phyloP scores from a whole-genome alignment of 1,140 invertebrate species.

The Hylaeus volcanicus region DNA sequence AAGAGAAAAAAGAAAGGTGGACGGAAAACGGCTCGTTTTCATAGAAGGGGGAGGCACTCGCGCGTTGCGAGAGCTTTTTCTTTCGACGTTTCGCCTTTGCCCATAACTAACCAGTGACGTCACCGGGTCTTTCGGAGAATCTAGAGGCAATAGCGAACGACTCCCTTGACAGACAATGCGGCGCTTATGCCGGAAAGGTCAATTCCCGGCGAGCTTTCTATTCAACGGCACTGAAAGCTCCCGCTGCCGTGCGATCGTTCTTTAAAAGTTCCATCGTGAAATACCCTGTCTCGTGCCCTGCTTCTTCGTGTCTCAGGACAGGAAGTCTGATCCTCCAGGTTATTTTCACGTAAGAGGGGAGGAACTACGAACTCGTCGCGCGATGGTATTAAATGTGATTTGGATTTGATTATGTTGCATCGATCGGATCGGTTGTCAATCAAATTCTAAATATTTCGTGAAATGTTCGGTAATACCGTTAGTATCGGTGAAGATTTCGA shows the following conservation, averaged over 20 bases:
- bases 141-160: not conserved
- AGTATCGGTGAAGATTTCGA: no score
- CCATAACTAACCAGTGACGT: constrained; percentile 13
- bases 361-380: not conserved
- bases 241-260: constrained; percentile 14
- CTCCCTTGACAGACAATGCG: constrained; percentile 29
- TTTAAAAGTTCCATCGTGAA: constrained; percentile 43
- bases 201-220: constrained; percentile 36
- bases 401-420: constrained; percentile 1
- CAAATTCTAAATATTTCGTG: no score
- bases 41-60: not conserved
- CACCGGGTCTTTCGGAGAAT: not conserved
- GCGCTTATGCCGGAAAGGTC: constrained; percentile 42
- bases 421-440: not conserved
- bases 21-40: constrained; percentile 16
- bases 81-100: constrained; percentile 9
- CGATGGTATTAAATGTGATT: not conserved
- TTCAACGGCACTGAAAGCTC: constrained; percentile 22
- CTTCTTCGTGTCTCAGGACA: not conserved
- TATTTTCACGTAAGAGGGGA: not conserved
- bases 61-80: not conserved
- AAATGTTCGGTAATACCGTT: no score
- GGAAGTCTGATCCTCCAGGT: no score
- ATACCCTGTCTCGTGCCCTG: not conserved
- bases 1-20: not conserved